Base-by-base conservation (phyloP, 2,797 vertebrate species). In the Netta rufina region DNA sequence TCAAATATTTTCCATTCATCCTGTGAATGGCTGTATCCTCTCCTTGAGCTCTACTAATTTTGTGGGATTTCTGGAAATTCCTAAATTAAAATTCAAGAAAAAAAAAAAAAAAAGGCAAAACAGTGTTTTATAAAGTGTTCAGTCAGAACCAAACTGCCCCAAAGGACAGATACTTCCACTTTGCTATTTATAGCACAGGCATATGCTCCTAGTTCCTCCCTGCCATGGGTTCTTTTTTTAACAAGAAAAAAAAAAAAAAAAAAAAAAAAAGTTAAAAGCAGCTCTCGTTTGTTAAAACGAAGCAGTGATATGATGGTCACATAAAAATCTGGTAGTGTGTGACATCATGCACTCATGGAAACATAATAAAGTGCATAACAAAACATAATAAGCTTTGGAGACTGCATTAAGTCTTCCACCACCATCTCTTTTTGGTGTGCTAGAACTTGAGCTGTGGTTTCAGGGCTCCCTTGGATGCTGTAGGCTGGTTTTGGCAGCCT, bases 181-280 rank as follows among this genome's bases (percentile, higher is more conserved):
- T 62, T 33, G 41, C 56, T 92, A 82, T 95, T 96, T 95, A 71
- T 94, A 92, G 39, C 36, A 56, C 22, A 57, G 60, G 43, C 88
- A 92, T 94, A 91, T 89, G 83, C 27, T 90, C 27, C 33, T 13
- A 64, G 33, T 66, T 95, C 89, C 62, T n/a, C 30, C 78, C n/a
- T 81, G 69, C 58, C 33, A 70, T 24, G 21, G 39, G 58, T 75
- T 87, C 70, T 41, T 27, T 4, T 25, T 13, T 25, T 13, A 25
- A 25, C 13, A 25, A 47, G 20, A 13, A 24, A 32, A 47, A 12
- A 19, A 45, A 13, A 65, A 43, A 21, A 41, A 19, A 39, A 13
- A 65, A 43, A 21, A 41, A 43, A 21, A 67, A 2, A 3, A 36
- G 5, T 27, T 79, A 19, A 71, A 43, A 43, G 61, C 51, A 91